Evolutionary conservation across 1,140 invertebrate species (phyloP), one percentile per base, ranked within the genome.

Genomic region (Zaprionus camerounensis): DNA sequence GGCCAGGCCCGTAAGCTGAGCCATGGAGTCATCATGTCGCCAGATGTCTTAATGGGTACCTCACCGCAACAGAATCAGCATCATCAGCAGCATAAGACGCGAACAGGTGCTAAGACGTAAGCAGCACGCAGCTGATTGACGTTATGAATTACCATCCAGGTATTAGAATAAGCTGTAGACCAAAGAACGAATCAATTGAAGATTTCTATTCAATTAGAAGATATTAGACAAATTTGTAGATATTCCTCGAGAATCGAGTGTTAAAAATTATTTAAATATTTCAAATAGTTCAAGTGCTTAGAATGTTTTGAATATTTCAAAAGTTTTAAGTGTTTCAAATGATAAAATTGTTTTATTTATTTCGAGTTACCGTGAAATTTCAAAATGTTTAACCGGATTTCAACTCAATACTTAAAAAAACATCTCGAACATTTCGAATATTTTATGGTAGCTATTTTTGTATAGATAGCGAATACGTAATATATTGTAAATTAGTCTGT

Each of bases 11-110:
- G 49, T 17, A 78, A 61, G 31, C 34, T 70, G 17, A 84, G 67
- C 53, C 62, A 69, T 22, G 84, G 81, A 17, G 71, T 88, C 34
- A 90, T 88, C 36, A 90, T 88, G 85, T 81, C 81, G 3, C 84
- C 84, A n/a, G 76, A 84, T 26, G 76, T 81, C 44, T 78, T 86
- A 31, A 74, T 83, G 76, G 76, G 67, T 70, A 80, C 58, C 61
- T 11, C 70, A 20, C 28, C 57, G n/a, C 28, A 65, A 24, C 62
- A 71, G 26, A 20, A 20, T 17, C 59, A 62, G 11, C 57, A 65
- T 22, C 26, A 24, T 36, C 62, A 36, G 5, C 56, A 36, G 31
- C 66, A 58, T 20, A 51, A 68, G 17, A 22, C 44, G 26, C 17
- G 41, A 22, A 13, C 34, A 15, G 20, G 49, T 13, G 26, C 17